A percentile compares a stretch with the other conserved stretches of the same genome.
Evolutionary conservation across 1,140 invertebrate genomes (phyloP).

Genomic region (Tigriopus japonicus): DNA sequence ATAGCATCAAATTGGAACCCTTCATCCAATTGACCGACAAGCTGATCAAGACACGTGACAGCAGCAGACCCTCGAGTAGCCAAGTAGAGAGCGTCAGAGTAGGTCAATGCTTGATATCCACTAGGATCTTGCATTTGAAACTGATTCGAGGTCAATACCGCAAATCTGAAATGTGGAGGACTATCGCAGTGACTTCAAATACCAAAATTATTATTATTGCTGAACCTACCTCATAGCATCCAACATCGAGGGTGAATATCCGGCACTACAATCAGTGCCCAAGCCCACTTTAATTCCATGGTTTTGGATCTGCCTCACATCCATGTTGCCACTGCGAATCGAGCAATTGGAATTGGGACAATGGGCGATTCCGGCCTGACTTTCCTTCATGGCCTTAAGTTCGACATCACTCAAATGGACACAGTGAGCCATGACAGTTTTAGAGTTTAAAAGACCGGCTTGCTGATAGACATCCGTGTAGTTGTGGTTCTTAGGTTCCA

Average conservation of each 20-base stretch:
- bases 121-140: slow-evolving; percentile 45
- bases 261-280: slow-evolving; percentile 53
- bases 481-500: slow-evolving; percentile 34
- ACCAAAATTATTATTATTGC: no score
- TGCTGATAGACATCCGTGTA: slow-evolving; percentile 35
- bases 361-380: slow-evolving; percentile 48
- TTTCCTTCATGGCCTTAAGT: slow-evolving; percentile 38
- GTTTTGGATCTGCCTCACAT: slow-evolving; percentile 42
- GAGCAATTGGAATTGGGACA: slow-evolving; percentile 70
- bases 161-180: no score
- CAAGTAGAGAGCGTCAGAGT: slow-evolving; percentile 56
- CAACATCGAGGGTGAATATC: slow-evolving; percentile 50
- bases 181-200: no score
- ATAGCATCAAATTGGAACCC: slow-evolving; percentile 74
- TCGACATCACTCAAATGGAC: slow-evolving; percentile 52
- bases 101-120: slow-evolving; percentile 32
- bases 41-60: slow-evolving; percentile 48
- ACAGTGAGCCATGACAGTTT: slow-evolving; percentile 61
- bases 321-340: slow-evolving; percentile 61
- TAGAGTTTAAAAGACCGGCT: slow-evolving; percentile 16
- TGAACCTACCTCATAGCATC: slow-evolving; percentile 47
- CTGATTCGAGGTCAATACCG: no score
- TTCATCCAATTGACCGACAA: slow-evolving; percentile 53
- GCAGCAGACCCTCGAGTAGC: slow-evolving; percentile 66
- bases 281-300: slow-evolving; percentile 35